Percentiles rank a stretch among this genome's conserved stretches.
Conservation (phyloP, 1,140 invertebrate genomes). For the Eupristina koningsbergeri region DNA sequence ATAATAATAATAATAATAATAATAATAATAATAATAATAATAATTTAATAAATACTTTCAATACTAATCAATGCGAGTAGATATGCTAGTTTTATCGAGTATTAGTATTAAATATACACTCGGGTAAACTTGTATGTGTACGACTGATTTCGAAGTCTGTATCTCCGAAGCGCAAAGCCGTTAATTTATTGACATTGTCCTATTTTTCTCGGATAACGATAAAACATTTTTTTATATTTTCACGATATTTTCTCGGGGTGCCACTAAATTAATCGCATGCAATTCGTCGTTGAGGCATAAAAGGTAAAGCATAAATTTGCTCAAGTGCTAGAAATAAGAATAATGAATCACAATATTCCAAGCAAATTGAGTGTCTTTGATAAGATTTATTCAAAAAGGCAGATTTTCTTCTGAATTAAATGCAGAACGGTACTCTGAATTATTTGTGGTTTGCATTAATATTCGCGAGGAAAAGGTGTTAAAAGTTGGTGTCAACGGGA, state of each 20-base stretch:
- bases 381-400: no score
- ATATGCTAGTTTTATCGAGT: no score
- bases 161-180: neutral
- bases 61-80: neutral
- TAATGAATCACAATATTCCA: neutral
- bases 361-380: neutral
- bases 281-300: neutral
- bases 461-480: neutral
- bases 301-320: neutral
- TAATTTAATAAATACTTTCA: no score
- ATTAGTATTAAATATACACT: neutral
- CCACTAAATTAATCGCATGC: neutral
- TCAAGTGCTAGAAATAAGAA: no score
- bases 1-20: no score
- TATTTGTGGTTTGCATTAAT: neutral
- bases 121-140: neutral
- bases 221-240: neutral
- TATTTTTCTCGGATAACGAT: neutral
- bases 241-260: neutral
- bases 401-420: neutral
- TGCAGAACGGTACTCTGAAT: neutral
- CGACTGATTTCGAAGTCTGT: neutral
- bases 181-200: slow-evolving; percentile 22
- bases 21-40: no score
- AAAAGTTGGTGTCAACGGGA: neutral